A percentile compares a stretch with the other conserved stretches of the same genome.
Conservation (phyloP, 2,888 invertebrate species). For the Sinhomidia bicolor region DNA sequence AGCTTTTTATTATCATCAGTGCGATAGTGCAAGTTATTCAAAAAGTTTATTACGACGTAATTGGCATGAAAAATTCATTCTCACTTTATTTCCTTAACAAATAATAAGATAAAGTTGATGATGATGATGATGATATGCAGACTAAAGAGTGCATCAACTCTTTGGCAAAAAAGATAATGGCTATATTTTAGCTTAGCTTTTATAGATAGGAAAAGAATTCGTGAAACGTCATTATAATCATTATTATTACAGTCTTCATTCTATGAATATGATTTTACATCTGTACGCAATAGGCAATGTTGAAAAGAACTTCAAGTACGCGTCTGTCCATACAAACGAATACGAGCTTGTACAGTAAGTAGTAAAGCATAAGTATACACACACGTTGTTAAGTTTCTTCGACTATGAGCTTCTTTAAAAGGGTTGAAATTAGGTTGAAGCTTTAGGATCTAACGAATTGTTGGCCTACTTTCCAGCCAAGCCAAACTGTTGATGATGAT, state of each 20-base stretch:
- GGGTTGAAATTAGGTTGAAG: conserved; percentile 75
- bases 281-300: not conserved
- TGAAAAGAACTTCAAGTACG: not conserved
- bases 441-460: conserved; percentile 74
- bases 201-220: conserved; percentile 1
- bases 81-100: conserved; percentile 66
- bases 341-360: not conserved
- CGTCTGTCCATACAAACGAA: not conserved
- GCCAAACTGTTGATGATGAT: conserved; percentile 59
- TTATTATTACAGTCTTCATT: not conserved
- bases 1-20: conserved; percentile 5
- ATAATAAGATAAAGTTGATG: conserved; percentile 31
- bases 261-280: conserved; percentile 12
- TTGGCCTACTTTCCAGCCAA: conserved; percentile 73
- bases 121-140: not conserved
- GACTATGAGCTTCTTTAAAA: conserved; percentile 67
- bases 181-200: not conserved
- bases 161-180: not conserved
- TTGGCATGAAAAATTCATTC: conserved; percentile 68
- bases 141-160: conserved; percentile 20
- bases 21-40: conserved; percentile 66
- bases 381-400: conserved; percentile 53
- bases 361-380: not conserved
- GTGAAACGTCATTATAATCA: conserved; percentile 20
- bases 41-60: conserved; percentile 57